Percentiles rank a stretch among this genome's conserved stretches.
Conservation (phyloP, 1,140 invertebrate genomes). For the Caenorhabditis tropicalis region DNA sequence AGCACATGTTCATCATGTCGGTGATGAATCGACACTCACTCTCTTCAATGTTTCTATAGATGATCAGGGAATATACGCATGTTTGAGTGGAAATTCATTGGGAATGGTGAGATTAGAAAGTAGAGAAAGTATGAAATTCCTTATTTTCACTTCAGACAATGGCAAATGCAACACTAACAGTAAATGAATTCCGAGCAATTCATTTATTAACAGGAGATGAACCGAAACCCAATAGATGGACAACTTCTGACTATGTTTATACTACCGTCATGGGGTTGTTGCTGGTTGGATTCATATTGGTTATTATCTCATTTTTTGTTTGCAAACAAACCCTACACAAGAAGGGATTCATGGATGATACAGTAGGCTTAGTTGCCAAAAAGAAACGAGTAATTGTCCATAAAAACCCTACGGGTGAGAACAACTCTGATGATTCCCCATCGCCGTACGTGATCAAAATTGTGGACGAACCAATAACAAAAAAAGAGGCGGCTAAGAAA, state of each 20-base stretch:
- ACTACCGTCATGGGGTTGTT: background rate
- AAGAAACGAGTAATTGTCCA: background rate
- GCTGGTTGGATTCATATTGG: background rate
- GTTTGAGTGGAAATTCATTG: constrained; percentile 69
- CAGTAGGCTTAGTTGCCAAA: background rate
- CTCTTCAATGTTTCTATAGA: constrained; percentile 63
- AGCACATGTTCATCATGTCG: constrained; percentile 64
- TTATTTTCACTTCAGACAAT: constrained; percentile 58
- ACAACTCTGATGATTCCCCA: constrained; percentile 59
- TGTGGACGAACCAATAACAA: constrained; percentile 58
- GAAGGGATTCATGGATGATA: constrained; percentile 23
- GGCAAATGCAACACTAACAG: constrained; percentile 71
- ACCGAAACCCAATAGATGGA: background rate
- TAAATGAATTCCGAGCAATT: constrained; percentile 70
- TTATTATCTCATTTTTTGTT: background rate
- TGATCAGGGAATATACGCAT: constrained; percentile 70
- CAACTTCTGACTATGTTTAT: background rate
- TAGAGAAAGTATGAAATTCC: background rate
- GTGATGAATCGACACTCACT: constrained; percentile 63
- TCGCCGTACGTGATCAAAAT: constrained; percentile 69
- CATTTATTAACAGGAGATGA: constrained; percentile 62
- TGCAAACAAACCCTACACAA: background rate
- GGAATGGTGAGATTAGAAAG: constrained; percentile 61
- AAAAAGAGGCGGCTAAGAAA: constrained; percentile 15
- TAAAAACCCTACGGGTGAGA: constrained; percentile 52